These are phyloP conservation scores for Cyprinodon variegatus DNA, from an alignment of 2,113 vertebrate species.

Conservation along the genomic window DNA sequence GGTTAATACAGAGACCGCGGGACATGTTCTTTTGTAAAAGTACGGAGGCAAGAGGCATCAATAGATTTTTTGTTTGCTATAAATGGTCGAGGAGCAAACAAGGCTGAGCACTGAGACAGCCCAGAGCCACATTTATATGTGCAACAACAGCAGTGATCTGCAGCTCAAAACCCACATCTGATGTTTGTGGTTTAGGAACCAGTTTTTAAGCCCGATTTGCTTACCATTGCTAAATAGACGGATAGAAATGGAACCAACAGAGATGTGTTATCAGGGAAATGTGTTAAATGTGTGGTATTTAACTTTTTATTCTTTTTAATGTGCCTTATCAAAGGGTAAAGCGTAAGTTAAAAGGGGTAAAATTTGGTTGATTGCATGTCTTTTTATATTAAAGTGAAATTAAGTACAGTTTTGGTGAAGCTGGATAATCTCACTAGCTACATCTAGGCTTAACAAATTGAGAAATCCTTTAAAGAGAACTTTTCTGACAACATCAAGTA, in stretches of 20 bases:
- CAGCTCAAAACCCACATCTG: not conserved
- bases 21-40: slow-evolving; percentile 6
- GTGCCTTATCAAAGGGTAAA: too few species aligned
- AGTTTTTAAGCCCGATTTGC: not conserved
- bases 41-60: not conserved
- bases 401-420: too few species aligned
- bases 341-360: too few species aligned
- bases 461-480: too few species aligned
- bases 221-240: not conserved
- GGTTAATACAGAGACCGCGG: not conserved
- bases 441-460: too few species aligned
- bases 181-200: not conserved
- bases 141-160: not conserved
- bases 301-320: too few species aligned
- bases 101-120: not conserved
- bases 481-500: too few species aligned
- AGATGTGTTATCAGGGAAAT: not conserved
- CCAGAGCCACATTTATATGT: not conserved
- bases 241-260: not conserved
- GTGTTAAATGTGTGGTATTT: too few species aligned
- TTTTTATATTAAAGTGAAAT: too few species aligned
- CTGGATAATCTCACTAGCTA: too few species aligned
- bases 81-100: not conserved
- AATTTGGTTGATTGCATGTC: too few species aligned
- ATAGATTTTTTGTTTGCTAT: slow-evolving; percentile 2